Conservation (phyloP, 2,113 vertebrate genomes). For the Ondatra zibethicus region DNA sequence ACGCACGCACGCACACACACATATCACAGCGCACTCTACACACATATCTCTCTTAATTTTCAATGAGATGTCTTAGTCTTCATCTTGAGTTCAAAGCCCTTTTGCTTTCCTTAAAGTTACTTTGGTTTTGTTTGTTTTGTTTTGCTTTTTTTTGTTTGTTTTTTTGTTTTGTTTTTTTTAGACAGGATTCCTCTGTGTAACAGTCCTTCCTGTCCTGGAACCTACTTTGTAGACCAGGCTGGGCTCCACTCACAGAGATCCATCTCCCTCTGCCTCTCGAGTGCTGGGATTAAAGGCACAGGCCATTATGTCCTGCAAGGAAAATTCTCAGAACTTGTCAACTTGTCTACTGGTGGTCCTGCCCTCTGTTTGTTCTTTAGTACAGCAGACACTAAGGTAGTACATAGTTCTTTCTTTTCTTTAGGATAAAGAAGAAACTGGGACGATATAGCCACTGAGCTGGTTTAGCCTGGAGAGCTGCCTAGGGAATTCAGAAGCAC, state of each 20-base stretch:
- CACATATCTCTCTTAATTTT: not conserved
- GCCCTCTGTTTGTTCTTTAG: not conserved
- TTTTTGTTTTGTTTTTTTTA: not conserved
- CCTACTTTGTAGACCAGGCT: not conserved
- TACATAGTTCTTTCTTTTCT: not conserved
- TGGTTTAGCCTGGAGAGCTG: not conserved
- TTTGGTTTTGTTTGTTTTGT: rapidly evolving
- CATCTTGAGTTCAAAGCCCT: not conserved
- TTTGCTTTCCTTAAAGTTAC: not conserved
- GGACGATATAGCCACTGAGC: not conserved
- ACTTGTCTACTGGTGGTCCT: not conserved
- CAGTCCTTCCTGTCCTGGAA: not conserved
- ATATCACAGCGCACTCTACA: not conserved
- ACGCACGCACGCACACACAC: not conserved
- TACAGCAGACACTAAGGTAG: no score
- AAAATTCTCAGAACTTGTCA: not conserved
- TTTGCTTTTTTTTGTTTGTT: not conserved
- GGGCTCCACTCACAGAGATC: not conserved
- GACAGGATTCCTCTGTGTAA: not conserved
- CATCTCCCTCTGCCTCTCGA: no score
- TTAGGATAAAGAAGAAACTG: not conserved
- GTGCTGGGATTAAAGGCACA: no score
- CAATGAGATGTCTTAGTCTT: not conserved
- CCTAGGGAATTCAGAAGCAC: not conserved
- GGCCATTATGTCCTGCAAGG: no score